Evolutionary conservation across 2,888 invertebrate species (phyloP), one percentile per base, ranked within the genome.

Genomic region (Margaritifera margaritifera): DNA sequence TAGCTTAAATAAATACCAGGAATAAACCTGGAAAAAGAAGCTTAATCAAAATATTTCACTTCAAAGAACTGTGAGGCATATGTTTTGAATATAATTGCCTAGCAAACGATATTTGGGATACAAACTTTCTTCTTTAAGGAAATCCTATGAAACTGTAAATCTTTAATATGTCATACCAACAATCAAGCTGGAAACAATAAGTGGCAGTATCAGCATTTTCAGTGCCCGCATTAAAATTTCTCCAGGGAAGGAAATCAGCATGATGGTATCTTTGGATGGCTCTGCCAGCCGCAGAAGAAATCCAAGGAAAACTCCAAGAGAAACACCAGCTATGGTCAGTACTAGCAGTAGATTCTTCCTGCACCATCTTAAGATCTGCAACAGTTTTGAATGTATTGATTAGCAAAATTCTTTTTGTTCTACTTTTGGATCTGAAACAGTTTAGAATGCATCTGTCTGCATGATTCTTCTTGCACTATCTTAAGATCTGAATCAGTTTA

Each of bases 131-230:
- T 31, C 31, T 31, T 31, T 42, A 2, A 42, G 15, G 42, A 15
- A 42, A 42, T 11, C 42, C 42, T 3, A 42, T 3, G 15, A 42
- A 42, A 42, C 42, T 42, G 11, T 42, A 42, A 15, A 42, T 42
- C 3, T 42, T 42, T 27, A 27, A 27, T 27, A 27, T 4, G 15
- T 42, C 72, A 67, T 75, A 92, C 93, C 93, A 80, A 93, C 91
- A 67, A 93, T 92, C 63, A 93, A 91, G 65, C 93, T 93, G 52
- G 93, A 93, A 60, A 93, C 91, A 79, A 94, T 93, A 64, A 93
- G 91, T 15, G 93, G 93, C 42, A 93, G 90, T 77, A 93, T 93
- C 81, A 94, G 92, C 93, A 93, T 93, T 88, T 94, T 94, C 69
- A 93, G 89, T 88, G 93, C 91, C 71, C 93, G 89, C 93, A 94